These are phyloP conservation scores for Odontamblyopus rebecca DNA, from an alignment of 2,797 vertebrate species.

Conservation along the genomic window DNA sequence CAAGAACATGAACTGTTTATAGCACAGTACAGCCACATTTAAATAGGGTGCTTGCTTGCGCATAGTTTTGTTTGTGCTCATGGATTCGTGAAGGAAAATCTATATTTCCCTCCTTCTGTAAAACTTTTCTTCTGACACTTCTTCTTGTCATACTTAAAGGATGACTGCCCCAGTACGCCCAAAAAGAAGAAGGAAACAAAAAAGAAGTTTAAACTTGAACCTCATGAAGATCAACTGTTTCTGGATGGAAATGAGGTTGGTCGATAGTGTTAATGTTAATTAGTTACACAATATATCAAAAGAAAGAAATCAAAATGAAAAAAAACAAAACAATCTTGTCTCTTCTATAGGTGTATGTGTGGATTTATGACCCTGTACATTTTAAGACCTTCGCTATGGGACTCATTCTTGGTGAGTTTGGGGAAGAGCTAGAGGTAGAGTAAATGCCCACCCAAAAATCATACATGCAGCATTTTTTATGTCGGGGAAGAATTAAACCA, in stretches of 20 bases:
- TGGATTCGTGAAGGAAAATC: background rate
- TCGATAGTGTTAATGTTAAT: background rate
- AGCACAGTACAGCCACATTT: too few relatives aligned
- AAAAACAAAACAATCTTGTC: background rate
- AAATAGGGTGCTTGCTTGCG: too few relatives aligned
- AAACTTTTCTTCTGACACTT: background rate
- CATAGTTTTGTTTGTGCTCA: background rate
- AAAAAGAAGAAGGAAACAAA: slow-evolving; percentile 98
- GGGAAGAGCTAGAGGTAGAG: background rate
- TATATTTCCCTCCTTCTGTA: background rate
- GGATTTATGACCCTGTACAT: slow-evolving; percentile 98
- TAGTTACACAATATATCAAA: background rate
- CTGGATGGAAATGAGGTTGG: slow-evolving; percentile 95
- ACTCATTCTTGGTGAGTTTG: slow-evolving; percentile 91
- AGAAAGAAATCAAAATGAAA: background rate
- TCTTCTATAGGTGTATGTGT: slow-evolving; percentile 87
- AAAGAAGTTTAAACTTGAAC: slow-evolving; percentile 98
- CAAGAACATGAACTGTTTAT: too few relatives aligned
- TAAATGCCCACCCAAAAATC: too few relatives aligned
- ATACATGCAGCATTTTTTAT: too few relatives aligned
- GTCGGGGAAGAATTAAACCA: background rate
- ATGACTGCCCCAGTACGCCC: slow-evolving; percentile 91
- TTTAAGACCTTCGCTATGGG: slow-evolving; percentile 99
- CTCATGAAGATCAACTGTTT: slow-evolving; percentile 95
- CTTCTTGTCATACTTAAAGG: slow-evolving; percentile 69